These are phyloP conservation scores for Acanthosoma haemorrhoidale DNA, from an alignment of 2,888 invertebrate species.

Conservation along the genomic window DNA sequence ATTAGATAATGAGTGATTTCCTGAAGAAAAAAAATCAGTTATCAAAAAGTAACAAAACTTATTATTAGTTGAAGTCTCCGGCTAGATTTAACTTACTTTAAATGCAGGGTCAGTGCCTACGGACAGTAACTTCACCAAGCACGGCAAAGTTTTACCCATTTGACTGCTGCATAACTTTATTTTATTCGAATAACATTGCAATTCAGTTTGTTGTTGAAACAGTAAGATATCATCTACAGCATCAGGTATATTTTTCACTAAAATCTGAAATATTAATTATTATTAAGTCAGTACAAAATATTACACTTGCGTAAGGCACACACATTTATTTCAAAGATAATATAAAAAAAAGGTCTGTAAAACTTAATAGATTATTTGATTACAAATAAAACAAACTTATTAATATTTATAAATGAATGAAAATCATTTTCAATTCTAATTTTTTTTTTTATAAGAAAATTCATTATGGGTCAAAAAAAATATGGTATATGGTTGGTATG, in stretches of 20 bases:
- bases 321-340: no score
- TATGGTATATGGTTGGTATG: no score
- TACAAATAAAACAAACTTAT: no score
- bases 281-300: not conserved
- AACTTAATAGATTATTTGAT: no score
- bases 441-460: no score
- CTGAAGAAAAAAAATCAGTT: conserved; percentile 29
- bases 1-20: conserved; percentile 37
- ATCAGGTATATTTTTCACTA: conserved; percentile 16
- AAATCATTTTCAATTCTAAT: no score
- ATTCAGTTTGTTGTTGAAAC: conserved; percentile 12
- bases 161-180: conserved; percentile 36
- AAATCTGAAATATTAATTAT: not conserved
- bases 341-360: no score
- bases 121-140: conserved; percentile 17
- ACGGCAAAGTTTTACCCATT: conserved; percentile 30
- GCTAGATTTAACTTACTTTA: conserved; percentile 18
- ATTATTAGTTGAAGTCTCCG: no score
- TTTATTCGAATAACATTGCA: conserved; percentile 29
- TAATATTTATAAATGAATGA: no score
- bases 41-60: no score
- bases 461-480: no score
- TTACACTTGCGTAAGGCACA: no score
- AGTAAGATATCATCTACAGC: conserved; percentile 27
- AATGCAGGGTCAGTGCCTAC: conserved; percentile 17